Evolutionary conservation across 2,113 vertebrate species (phyloP), one percentile per base, ranked within the genome.

Genomic region (Burhinus bistriatus): DNA sequence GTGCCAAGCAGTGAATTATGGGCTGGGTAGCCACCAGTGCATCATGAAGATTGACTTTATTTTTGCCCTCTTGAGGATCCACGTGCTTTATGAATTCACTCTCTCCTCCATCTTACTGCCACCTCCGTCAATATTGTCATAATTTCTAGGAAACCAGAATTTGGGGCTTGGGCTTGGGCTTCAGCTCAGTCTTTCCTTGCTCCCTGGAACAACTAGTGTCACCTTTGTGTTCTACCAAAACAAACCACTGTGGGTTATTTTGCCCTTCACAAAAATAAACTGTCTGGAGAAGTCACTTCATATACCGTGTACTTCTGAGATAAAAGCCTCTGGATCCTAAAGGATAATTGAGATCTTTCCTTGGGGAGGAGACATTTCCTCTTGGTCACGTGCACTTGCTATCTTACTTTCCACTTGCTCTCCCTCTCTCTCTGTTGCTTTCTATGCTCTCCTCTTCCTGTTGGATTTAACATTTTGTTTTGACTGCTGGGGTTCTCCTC

Each of bases 31-130:
- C 83, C 86, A 93, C 76, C 58, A 87, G 57, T 84, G 42, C 97
- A 97, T 93, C 98, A 98, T 98, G 98, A 98, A 93, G 97, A 97
- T 92, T 97, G 98, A 97, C 64, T 81, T 94, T 72, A 49, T 72
- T 83, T 93, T 91, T 14, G 47, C 55, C 83, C 68, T 93, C 36
- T 87, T 14, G 34, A 66, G 70, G 95, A 93, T 97, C 61, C 61
- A 73, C 15, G 18, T 84, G 83, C 81, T 79, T 79, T 95, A 96
- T 96, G 95, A 96, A 95, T 93, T 97, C 58, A 69, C 71, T 49
- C 7, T 64, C 58, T 90, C 21, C 34, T 87, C 90, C 64, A 12
- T 92, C 72, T 88, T 78, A 54, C 34, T 96, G 75, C 73, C 40
- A 45, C 62, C 34, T 36, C 86, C 1, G 34, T 71, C 20, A 62